Conservation (phyloP, 2,888 invertebrate genomes). For the Scelioninae gen. 2 region DNA sequence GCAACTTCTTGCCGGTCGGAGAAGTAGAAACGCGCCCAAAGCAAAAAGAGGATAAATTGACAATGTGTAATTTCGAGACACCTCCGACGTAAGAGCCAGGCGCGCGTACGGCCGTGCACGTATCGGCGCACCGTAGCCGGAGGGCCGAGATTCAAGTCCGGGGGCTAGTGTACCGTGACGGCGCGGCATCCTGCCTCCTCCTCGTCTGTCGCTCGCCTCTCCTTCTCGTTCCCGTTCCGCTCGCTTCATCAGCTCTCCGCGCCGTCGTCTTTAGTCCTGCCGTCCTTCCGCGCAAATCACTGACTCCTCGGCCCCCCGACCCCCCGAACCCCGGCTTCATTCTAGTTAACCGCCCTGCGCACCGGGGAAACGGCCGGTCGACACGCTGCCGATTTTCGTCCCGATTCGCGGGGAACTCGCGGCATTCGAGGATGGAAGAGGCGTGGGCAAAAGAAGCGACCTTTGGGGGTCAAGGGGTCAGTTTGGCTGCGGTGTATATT, state of each 20-base stretch:
- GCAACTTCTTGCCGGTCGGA: not conserved
- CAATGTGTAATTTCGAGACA: slow-evolving; percentile 56
- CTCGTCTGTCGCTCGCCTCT: slow-evolving; percentile 61
- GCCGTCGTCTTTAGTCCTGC: slow-evolving; percentile 48
- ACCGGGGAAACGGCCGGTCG: too few species aligned
- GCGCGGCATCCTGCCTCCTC: slow-evolving; percentile 70
- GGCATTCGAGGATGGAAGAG: too few species aligned
- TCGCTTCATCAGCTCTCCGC: slow-evolving; percentile 59
- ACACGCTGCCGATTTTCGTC: too few species aligned
- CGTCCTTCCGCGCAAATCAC: slow-evolving; percentile 57
- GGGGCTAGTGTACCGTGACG: slow-evolving; percentile 72
- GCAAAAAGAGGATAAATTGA: slow-evolving; percentile 23
- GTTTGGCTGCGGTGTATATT: too few species aligned
- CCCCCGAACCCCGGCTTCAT: too few species aligned
- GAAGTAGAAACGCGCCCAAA: slow-evolving; percentile 1
- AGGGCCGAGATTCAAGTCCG: slow-evolving; percentile 67
- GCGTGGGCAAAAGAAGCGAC: too few species aligned
- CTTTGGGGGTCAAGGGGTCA: too few species aligned
- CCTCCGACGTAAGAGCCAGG: slow-evolving; percentile 51
- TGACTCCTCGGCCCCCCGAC: slow-evolving; percentile 50
- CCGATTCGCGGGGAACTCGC: too few species aligned
- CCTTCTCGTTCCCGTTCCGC: slow-evolving; percentile 57
- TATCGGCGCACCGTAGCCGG: slow-evolving; percentile 63
- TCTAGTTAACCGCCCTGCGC: too few species aligned
- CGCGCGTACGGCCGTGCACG: slow-evolving; percentile 30